phyloP scores from a whole-genome alignment of 92 coral and sea anemone species.

The Parazoanthus atlanticus region DNA sequence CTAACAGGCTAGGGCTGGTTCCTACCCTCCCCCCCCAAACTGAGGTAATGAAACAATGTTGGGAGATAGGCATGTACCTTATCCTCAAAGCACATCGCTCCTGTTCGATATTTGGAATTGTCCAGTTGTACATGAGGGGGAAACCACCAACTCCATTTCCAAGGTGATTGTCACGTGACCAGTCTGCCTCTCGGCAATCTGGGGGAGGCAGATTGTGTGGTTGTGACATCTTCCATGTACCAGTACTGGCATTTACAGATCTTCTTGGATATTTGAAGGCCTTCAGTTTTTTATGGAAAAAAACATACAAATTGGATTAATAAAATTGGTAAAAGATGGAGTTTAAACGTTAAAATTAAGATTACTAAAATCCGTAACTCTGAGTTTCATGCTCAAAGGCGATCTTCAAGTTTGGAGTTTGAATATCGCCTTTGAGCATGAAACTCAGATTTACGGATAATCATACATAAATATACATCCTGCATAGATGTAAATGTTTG shows the following conservation, averaged over 20 bases:
- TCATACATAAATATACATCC: too few species aligned
- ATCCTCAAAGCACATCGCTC: slow-evolving; percentile 74
- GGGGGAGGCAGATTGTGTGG: slow-evolving; percentile 63
- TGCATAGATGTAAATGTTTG: too few species aligned
- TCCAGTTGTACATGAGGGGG: slow-evolving; percentile 82
- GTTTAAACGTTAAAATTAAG: too few species aligned
- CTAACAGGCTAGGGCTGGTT: too few species aligned
- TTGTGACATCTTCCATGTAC: slow-evolving; percentile 40
- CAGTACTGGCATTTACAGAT: slow-evolving; percentile 45
- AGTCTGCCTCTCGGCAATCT: slow-evolving; percentile 71
- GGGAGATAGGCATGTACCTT: slow-evolving; percentile 44
- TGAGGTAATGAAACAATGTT: too few species aligned
- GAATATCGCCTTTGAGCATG: too few species aligned
- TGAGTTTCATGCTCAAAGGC: too few species aligned
- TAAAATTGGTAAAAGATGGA: too few species aligned
- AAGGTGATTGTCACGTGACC: slow-evolving; percentile 93
- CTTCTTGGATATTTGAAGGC: slow-evolving; percentile 1
- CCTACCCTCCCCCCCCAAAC: too few species aligned
- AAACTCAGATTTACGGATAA: too few species aligned
- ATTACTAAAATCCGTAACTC: too few species aligned
- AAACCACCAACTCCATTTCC: slow-evolving; percentile 82
- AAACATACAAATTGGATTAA: neutral
- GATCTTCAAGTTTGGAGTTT: too few species aligned
- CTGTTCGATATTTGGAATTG: slow-evolving; percentile 68
- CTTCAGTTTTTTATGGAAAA: neutral